These are phyloP conservation scores for Lagocephalus sceleratus DNA, from an alignment of 2,797 vertebrate genomes.

Conservation along the genomic window DNA sequence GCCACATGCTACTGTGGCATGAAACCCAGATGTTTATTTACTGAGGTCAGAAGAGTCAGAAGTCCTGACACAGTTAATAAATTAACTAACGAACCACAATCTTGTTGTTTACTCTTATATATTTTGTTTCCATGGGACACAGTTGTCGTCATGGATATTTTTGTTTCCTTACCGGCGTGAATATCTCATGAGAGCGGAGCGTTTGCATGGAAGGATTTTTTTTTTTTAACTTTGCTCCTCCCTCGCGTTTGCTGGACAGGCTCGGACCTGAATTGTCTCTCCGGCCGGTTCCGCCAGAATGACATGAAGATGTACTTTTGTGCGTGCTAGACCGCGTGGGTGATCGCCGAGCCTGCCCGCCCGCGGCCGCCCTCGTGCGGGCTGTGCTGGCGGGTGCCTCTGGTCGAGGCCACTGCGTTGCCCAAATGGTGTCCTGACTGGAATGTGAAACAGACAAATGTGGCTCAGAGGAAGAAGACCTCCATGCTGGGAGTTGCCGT, in stretches of 20 bases:
- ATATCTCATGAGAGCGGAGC: conserved; percentile 38
- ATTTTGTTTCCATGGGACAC: background rate
- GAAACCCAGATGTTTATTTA: too few relatives aligned
- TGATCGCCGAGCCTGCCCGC: too few relatives aligned
- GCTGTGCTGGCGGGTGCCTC: too few relatives aligned
- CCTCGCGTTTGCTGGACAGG: conserved; percentile 16
- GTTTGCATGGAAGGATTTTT: conserved; percentile 38
- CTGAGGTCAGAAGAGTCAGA: background rate
- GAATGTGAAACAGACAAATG: conserved; percentile 7
- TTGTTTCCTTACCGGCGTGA: conserved; percentile 2
- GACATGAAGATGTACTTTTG: too few relatives aligned
- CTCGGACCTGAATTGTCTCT: too few relatives aligned
- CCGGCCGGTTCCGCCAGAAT: too few relatives aligned
- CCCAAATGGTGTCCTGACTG: conserved; percentile 4
- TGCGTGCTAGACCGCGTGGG: too few relatives aligned
- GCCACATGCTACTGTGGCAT: too few relatives aligned
- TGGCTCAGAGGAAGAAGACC: too few relatives aligned
- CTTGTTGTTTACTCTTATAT: conserved; percentile 13
- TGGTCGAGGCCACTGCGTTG: too few relatives aligned
- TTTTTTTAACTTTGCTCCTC: conserved; percentile 34
- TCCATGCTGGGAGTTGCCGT: too few relatives aligned
- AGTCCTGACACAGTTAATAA: background rate
- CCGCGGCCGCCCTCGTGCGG: too few relatives aligned
- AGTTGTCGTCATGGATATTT: background rate
- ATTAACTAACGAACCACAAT: background rate